A percentile compares a stretch with the other conserved stretches of the same genome.
These are phyloP conservation scores for Colletes latitarsis DNA, from an alignment of 1,140 invertebrate species.

Conservation along the genomic window DNA sequence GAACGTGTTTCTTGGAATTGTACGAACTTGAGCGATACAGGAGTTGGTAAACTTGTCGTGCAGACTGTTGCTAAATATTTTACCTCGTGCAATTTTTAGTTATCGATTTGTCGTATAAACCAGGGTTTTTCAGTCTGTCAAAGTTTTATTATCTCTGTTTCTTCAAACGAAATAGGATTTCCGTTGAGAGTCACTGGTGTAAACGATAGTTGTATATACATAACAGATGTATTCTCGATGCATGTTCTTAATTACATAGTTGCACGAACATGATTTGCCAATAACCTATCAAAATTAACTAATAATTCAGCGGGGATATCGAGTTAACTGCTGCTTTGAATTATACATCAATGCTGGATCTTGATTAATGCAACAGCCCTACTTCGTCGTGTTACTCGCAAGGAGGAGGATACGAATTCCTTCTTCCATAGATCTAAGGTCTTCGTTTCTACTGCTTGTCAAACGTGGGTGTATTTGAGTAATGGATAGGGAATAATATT, in stretches of 20 bases:
- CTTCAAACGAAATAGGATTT: no score
- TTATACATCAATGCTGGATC: neutral
- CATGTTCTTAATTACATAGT: neutral
- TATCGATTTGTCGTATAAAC: neutral
- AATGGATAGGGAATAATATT: neutral
- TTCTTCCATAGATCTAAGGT: neutral
- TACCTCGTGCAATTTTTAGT: neutral
- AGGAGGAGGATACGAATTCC: neutral
- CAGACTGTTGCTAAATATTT: neutral
- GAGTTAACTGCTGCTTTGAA: neutral
- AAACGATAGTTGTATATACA: no score
- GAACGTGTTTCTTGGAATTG: neutral
- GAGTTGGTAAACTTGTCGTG: neutral
- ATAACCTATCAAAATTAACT: constrained; percentile 22
- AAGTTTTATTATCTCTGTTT: no score
- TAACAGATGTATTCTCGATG: no score
- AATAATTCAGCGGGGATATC: constrained; percentile 4
- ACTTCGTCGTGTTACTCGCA: neutral
- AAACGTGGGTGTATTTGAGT: no score
- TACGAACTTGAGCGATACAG: no score
- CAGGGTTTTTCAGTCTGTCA: no score
- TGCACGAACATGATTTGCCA: neutral
- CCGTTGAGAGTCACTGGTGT: no score
- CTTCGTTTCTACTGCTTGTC: neutral
- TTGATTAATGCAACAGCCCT: neutral